Base-by-base conservation (phyloP, 2,113 vertebrate species). In the Fulica atra region DNA sequence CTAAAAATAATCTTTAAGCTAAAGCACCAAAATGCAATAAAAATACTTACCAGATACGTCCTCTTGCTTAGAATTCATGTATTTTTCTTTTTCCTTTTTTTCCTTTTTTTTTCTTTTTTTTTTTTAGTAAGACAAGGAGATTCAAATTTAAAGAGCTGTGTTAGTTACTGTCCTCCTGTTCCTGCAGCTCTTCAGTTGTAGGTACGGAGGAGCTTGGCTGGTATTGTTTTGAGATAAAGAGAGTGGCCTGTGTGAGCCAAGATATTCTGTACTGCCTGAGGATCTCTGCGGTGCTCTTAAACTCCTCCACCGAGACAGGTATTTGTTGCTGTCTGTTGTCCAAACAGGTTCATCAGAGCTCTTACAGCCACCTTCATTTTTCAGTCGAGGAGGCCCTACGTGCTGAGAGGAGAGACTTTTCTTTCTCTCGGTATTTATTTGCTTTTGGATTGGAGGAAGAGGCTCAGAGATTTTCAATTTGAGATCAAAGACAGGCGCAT, bases 401-500 rank as follows among this genome's bases (percentile, higher is more conserved):
- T 69, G 36, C 87, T 93, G 88, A 88, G 79, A 81, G 77, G 71
- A 91, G 86, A 96, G 70, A 85, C 56, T 38, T 74, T 97, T 91
- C 92, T 96, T 96, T 96, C 81, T 83, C 92, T 84, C 93, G 19
- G 73, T 95, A 95, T 97, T 96, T 97, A 97, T 95, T 95, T 96
- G 96, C 89, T 95, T 96, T 95, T 93, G 95, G 94, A 97, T 94
- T 83, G 95, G 95, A 97, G 96, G 95, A 89, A 97, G 77, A 95
- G 61, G 88, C 94, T 96, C 89, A 84, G 95, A 92, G 81, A 92
- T 96, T 96, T 94, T 96, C 96, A 86, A 84, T 94, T 81, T 96
- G 92, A 98, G 96, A 98, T 98, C 97, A 98, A 97, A 98, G 94
- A 72, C 82, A 93, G 95, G 66, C 44, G 20, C 92, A 88, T 29